These are phyloP conservation scores for Dromius quadrimaculatus DNA, from an alignment of 2,888 invertebrate species.

Conservation along the genomic window DNA sequence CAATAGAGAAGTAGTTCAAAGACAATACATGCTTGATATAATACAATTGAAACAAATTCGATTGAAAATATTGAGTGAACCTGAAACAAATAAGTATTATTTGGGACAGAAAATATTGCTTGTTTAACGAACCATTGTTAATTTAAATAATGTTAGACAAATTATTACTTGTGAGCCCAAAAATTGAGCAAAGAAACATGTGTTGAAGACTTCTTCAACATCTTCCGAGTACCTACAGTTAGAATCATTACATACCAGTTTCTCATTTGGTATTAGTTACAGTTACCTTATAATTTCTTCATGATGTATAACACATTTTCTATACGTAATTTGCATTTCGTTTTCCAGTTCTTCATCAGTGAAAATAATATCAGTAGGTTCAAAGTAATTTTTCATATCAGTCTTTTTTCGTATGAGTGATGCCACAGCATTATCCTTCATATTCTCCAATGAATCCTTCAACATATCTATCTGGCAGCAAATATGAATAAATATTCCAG, in stretches of 20 bases:
- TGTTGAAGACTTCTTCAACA: constrained; percentile 58
- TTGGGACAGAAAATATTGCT: constrained; percentile 9
- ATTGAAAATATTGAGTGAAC: constrained; percentile 60
- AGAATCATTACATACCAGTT: too few species aligned
- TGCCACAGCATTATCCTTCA: constrained; percentile 50
- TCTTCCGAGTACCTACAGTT: constrained; percentile 61
- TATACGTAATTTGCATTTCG: constrained; percentile 54
- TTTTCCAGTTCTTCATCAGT: constrained; percentile 49
- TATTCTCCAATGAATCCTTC: constrained; percentile 62
- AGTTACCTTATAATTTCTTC: constrained; percentile 55
- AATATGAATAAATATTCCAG: constrained; percentile 68
- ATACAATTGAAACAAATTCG: constrained; percentile 69
- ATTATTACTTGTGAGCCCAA: constrained; percentile 61
- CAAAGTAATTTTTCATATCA: constrained; percentile 3
- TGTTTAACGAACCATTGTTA: constrained; percentile 60
- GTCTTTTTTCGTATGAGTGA: constrained; percentile 6
- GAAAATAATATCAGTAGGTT: constrained; percentile 30
- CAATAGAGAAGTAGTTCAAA: constrained; percentile 71
- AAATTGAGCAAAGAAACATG: constrained; percentile 62
- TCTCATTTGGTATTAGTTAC: too few species aligned
- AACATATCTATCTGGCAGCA: constrained; percentile 68
- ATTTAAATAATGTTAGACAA: constrained; percentile 64
- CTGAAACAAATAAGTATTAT: constrained; percentile 39
- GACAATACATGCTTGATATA: constrained; percentile 70
- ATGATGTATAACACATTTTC: constrained; percentile 55